Base-by-base conservation (phyloP, 1,140 invertebrate species). In the Bombus terrestris region DNA sequence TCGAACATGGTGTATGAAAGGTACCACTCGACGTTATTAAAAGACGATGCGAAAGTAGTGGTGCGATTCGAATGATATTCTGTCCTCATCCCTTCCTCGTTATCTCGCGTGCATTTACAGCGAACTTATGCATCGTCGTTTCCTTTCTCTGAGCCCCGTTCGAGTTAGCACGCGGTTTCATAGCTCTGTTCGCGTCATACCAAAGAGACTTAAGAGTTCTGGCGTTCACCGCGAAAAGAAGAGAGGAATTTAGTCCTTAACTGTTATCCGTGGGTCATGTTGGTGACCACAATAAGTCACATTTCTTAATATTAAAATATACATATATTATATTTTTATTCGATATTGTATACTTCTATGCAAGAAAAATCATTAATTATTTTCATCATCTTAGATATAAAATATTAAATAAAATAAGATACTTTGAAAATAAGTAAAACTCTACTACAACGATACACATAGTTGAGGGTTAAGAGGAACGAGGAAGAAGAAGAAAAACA, bases 21-120 rank as follows among this genome's bases (percentile, higher is more conserved):
- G 72, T 88, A 66, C 10, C 72, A 68, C 57, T 86, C 62, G 59
- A 71, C 74, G 66, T 66, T 72, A 74, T 57, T 64, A 22, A 80
- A 78, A 81, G 18, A 74, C 22, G 39, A 18, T 41, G 47, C 25
- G 9, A 13, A 62, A 25, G 39, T 83, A 83, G 59, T 74, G 41
- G n/a, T 43, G 25, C 64, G 39, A 78, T 79, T 71, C 37, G 75
- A 59, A 79, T 39, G 39, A 53, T 47, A 47, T 35, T 28, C 39
- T 62, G 53, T 12, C 25, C 13, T 32, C 66, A 79, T 84, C 76
- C 83, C 66, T 80, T n/a, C 53, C 39, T 59, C 37, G 39, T 69
- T 62, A 47, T 47, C 76, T 53, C 66, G 41, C 68, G 53, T 68
- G 41, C 78, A 66, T 62, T 62, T 68, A 39, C 66, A 57, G 35